Percentiles rank a stretch among this genome's conserved stretches.
These are phyloP conservation scores for Serripes groenlandicus DNA, from an alignment of 2,888 invertebrate genomes.

Conservation along the genomic window DNA sequence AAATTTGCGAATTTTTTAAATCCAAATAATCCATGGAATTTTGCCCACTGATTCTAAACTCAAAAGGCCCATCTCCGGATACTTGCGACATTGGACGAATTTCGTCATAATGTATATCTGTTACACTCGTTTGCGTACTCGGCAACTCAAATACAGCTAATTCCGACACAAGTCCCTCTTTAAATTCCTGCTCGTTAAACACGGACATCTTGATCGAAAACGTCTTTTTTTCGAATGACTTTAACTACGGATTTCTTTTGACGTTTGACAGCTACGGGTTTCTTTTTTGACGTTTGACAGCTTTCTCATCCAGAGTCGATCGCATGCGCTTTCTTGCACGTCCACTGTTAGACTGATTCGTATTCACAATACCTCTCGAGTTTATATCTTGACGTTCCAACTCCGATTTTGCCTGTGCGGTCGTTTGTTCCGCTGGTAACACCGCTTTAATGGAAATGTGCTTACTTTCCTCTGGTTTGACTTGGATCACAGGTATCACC, in stretches of 20 bases:
- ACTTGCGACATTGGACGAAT: too few species aligned
- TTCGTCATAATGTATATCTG: constrained; percentile 35
- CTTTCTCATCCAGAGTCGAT: neutral
- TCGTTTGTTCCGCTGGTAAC: constrained; percentile 11
- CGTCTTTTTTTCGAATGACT: constrained; percentile 12
- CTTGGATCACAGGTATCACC: constrained; percentile 14
- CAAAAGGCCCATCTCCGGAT: too few species aligned
- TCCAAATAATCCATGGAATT: constrained; percentile 32
- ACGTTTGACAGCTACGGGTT: neutral
- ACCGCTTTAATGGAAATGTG: constrained; percentile 12
- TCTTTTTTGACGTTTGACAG: neutral
- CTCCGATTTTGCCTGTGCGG: constrained; percentile 12
- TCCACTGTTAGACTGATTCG: neutral
- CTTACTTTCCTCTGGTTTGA: neutral
- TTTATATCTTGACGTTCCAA: too few species aligned
- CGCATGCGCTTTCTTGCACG: constrained; percentile 5
- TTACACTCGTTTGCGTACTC: constrained; percentile 44
- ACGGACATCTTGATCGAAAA: constrained; percentile 39
- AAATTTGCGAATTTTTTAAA: constrained; percentile 43
- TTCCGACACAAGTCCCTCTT: too few species aligned
- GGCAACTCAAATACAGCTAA: constrained; percentile 45
- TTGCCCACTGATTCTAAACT: too few species aligned
- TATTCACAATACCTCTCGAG: too few species aligned
- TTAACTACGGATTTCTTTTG: constrained; percentile 35
- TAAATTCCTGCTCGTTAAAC: constrained; percentile 33